Conservation (phyloP, 2,113 vertebrate species). For the Microtus pennsylvanicus region DNA sequence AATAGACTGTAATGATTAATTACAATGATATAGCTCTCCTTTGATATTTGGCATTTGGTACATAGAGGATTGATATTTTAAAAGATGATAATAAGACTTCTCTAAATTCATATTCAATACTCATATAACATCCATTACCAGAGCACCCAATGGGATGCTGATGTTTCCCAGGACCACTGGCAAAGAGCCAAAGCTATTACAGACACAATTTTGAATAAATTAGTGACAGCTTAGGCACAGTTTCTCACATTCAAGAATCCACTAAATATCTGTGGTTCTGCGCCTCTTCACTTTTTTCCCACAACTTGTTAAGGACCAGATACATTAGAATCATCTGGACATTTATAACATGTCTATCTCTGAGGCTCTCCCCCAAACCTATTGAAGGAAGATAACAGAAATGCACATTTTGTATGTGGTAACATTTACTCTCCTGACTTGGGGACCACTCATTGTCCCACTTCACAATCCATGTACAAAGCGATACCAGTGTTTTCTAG, state of each 20-base stretch:
- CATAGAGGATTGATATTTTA: slow-evolving; percentile 55
- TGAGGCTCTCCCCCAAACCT: background rate
- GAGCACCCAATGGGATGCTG: slow-evolving; percentile 62
- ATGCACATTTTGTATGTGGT: slow-evolving; percentile 30
- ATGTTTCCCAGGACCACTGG: slow-evolving; percentile 58
- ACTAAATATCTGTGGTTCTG: slow-evolving; percentile 52
- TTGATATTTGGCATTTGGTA: slow-evolving; percentile 71
- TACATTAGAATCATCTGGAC: slow-evolving; percentile 54
- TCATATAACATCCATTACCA: slow-evolving; percentile 67
- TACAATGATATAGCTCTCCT: slow-evolving; percentile 60
- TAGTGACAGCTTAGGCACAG: slow-evolving; percentile 61
- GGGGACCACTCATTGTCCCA: background rate
- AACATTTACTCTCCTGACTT: slow-evolving; percentile 24
- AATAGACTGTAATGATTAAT: slow-evolving; percentile 64
- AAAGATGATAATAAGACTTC: slow-evolving; percentile 66
- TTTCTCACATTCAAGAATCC: slow-evolving; percentile 49
- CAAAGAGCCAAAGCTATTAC: slow-evolving; percentile 74
- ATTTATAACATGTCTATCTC: slow-evolving; percentile 51
- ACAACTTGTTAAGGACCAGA: slow-evolving; percentile 37
- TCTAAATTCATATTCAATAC: slow-evolving; percentile 75
- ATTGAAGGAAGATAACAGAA: background rate
- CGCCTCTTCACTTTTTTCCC: slow-evolving; percentile 28
- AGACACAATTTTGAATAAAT: slow-evolving; percentile 76
- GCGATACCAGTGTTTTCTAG: background rate
- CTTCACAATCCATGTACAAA: slow-evolving; percentile 15